Base-by-base conservation (phyloP, 1,140 invertebrate genomes). In the Drosophila arizonae region DNA sequence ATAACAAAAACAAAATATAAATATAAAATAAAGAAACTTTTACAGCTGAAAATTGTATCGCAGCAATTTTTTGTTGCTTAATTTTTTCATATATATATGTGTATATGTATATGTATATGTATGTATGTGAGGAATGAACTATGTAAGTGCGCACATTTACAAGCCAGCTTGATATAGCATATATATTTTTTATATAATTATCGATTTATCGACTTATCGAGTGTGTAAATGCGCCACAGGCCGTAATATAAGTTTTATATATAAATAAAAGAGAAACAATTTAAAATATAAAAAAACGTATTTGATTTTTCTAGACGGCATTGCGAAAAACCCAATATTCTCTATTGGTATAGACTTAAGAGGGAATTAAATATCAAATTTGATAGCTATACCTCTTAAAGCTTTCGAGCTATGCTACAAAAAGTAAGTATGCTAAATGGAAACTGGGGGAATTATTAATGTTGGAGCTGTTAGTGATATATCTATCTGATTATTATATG, bases 31-130 rank as follows among this genome's bases (percentile, higher is more conserved):
- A 46, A 17, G 13, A 15, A 46, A 46, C 15, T 6, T 46, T 58
- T 46, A 78, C 76, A 51, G 28, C 52, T 56, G 21, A 57, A 48
- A 65, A 33, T 45, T 55, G 52, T 55, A 45, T 33, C 65, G 72
- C 60, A 70, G 51, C 68, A 62, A 64, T 80, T 80, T 74, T 64
- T 68, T 57, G 72, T 58, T 75, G 43, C 28, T 54, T 24, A 24
- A 24, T 24, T 10, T 68, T 67, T 55, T 56, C 46, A 50, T 68
- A 69, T 33, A 45, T 67, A 46, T 46, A 60, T 56, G 2, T 21
- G 2, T 21, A 2, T 43, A 65, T 15, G 26, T 48, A n/a, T 48
- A 43, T 52, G 45, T 33, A 48, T 60, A 28, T 45, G 5, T 48
- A 67, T 55, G 61, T n/a, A 46, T 39, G 62, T 9, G 39, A 30